Evolutionary conservation across 2,113 vertebrate genomes (phyloP), one percentile per base, ranked within the genome.

Genomic region (Rhadina sibilatrix): DNA sequence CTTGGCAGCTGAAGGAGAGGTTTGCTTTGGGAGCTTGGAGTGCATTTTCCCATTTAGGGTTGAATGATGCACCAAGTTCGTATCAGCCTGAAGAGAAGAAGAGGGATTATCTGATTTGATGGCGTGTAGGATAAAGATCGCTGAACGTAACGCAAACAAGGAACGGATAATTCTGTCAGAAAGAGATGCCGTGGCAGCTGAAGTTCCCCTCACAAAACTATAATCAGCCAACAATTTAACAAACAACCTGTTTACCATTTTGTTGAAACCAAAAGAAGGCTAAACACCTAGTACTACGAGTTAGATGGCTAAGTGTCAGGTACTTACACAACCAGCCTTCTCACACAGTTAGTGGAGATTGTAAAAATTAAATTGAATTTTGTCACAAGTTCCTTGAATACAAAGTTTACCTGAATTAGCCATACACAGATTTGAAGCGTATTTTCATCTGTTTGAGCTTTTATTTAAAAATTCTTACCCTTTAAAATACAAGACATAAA

Each of bases 11-110:
- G 96, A 88, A 25, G 87, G 86, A 50, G 85, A 66, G 44, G 40
- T 97, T 57, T 97, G 96, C 97, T 97, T 97, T 19, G 93, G 93
- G 18, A 92, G 76, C 85, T 93, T 96, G 2, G 82, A 61, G 92
- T 72, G 97, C 24, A 87, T 24, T 76, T 94, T 98, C 88, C 93
- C 96, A 47, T 96, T 90, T 40, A 95, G 96, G 88, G 95, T 61
- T 10, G 94, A 71, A 77, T 84, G 86, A 89, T 72, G 90, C 20
- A 57, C 83, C 90, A 94, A 31, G 7, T 90, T 86, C 59, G 63
- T 89, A 85, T 90, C 93, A 84, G 89, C 96, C 98, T 98, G 42
- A 83, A 96, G 61, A 19, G 83, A 95, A 96, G 95, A 79, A 94
- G 85, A 96, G 61, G 88, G 94, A 93, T 87, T 4, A 76, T 33